Conservation (phyloP, 2,888 invertebrate species). For the Masnerella sp. region DNA sequence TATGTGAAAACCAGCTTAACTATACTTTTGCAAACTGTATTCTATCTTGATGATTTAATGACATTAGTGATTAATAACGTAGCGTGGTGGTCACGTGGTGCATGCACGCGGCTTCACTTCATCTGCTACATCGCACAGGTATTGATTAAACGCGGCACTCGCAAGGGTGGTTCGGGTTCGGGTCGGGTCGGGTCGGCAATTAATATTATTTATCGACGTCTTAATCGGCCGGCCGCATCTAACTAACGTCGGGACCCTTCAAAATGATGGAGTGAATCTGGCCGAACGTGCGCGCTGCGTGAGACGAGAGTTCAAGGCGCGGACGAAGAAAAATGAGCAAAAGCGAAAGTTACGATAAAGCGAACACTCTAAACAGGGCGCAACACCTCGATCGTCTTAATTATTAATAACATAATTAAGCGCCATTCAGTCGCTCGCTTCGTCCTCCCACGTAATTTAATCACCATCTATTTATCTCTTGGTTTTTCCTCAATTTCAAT, state of each 20-base stretch:
- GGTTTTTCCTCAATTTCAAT: no score
- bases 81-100: slow-evolving; percentile 48
- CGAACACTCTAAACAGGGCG: slow-evolving; percentile 22
- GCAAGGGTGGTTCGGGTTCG: slow-evolving; percentile 57
- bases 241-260: slow-evolving; percentile 65
- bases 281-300: slow-evolving; percentile 54
- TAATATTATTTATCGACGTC: slow-evolving; percentile 78
- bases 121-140: slow-evolving; percentile 70
- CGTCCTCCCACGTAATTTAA: slow-evolving; percentile 17
- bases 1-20: slow-evolving; percentile 48
- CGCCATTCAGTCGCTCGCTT: slow-evolving; percentile 13
- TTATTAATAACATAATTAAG: slow-evolving; percentile 56
- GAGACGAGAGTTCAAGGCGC: slow-evolving; percentile 50
- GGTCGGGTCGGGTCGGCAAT: slow-evolving; percentile 70
- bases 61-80: slow-evolving; percentile 53
- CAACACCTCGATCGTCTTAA: slow-evolving; percentile 39
- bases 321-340: slow-evolving; percentile 56
- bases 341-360: slow-evolving; percentile 52
- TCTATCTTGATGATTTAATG: slow-evolving; percentile 57
- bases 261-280: slow-evolving; percentile 61
- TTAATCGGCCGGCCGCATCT: slow-evolving; percentile 75
- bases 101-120: slow-evolving; percentile 61
- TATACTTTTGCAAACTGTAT: slow-evolving; percentile 46
- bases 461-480: slow-evolving; percentile 25
- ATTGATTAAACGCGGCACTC: slow-evolving; percentile 76